Conservation (phyloP, 2,888 invertebrate species). For the Scrobipalpa costella region DNA sequence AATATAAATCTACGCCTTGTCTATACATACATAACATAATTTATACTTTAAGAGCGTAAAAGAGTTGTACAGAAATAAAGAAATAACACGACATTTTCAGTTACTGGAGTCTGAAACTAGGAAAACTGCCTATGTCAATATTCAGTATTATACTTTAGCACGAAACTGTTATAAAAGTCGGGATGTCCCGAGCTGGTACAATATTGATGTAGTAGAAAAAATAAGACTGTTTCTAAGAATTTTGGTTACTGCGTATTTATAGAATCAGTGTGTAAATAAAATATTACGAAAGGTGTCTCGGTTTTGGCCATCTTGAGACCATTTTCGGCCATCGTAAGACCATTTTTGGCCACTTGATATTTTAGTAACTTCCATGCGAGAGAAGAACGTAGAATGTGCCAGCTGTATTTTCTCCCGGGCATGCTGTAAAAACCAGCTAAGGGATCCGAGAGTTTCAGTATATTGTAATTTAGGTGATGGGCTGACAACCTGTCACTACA, state of each 20-base stretch:
- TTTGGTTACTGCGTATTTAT: neutral
- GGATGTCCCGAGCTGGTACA: slow-evolving; percentile 1
- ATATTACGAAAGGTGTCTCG: too few species aligned
- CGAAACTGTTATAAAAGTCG: neutral
- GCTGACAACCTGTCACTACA: too few species aligned
- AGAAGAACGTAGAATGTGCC: too few species aligned
- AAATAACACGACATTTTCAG: neutral
- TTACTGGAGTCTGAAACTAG: neutral
- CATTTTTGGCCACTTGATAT: too few species aligned
- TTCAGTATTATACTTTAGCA: neutral
- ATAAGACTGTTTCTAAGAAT: neutral
- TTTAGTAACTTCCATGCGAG: too few species aligned
- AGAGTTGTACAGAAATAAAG: slow-evolving; percentile 9
- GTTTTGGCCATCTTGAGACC: too few species aligned
- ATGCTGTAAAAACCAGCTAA: too few species aligned
- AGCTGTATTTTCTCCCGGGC: too few species aligned
- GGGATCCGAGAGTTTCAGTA: too few species aligned
- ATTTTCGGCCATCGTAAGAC: too few species aligned
- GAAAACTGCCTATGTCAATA: neutral
- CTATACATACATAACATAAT: neutral
- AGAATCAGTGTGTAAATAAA: neutral
- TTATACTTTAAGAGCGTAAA: neutral
- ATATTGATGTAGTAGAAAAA: slow-evolving; percentile 4
- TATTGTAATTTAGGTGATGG: too few species aligned
- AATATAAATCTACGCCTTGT: neutral